Evolutionary conservation across 2,113 vertebrate species (phyloP), one percentile per base, ranked within the genome.

Genomic region (Dipodomys stephensi): DNA sequence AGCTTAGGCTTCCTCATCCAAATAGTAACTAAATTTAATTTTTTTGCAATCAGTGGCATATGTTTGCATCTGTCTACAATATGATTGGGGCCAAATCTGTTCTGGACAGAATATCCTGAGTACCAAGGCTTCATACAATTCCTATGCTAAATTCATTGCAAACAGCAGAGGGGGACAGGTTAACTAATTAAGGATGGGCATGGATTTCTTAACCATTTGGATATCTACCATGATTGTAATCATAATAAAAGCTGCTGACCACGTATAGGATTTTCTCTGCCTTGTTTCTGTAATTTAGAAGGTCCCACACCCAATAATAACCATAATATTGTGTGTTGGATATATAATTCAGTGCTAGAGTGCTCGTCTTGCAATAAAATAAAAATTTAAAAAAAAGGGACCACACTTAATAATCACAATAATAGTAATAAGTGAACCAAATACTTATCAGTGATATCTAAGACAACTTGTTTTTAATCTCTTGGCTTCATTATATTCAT

Each of bases 31-130:
- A 96, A 96, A 98, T 97, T 91, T 96, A 93, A 92, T n/a, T 92
- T 97, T 97, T 97, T 95, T 97, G 89, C 87, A 91, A 96, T 97
- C 94, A 97, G 67, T 32, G 91, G 96, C 96, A 96, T 96, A 98
- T 96, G 96, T 96, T 98, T 97, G 89, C 96, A 97, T 97, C 96
- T 98, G 94, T 93, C 92, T 95, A 84, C 94, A 96, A 76, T 95
- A 94, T 32, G 28, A 96, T 92, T 94, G 35, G n/a, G 86, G 93
- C 96, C 94, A 98, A 98, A 97, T 93, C 86, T 90, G 89, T 97
- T 97, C 67, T 96, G 96, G 96, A 95, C 96, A 35, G 15, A n/a
- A 78, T 67, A 94, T 91, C 68, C 84, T 76, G 87, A 91, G 53
- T 64, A 64, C 15, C 73, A 46, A 85, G 39, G 92, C 87, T 57